Conservation (phyloP, 2,888 invertebrate genomes). For the Cenopis cana region DNA sequence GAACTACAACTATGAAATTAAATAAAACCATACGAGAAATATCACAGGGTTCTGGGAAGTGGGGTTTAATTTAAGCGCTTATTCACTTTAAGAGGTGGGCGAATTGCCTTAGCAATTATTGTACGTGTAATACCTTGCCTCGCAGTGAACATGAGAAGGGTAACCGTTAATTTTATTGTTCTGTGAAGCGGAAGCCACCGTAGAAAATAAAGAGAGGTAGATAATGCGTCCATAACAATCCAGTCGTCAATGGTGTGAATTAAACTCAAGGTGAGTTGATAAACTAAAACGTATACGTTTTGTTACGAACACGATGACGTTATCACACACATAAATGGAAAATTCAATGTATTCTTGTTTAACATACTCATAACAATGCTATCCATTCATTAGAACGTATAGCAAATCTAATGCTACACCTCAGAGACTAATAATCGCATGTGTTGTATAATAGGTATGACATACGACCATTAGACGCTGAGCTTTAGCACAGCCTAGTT, state of each 20-base stretch:
- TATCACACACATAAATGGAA: conserved; percentile 23
- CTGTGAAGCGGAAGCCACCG: conserved; percentile 20
- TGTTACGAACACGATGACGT: conserved; percentile 32
- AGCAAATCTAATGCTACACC: conserved; percentile 32
- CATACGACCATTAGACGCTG: conserved; percentile 17
- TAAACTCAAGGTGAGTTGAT: conserved; percentile 29
- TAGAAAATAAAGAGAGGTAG: conserved; percentile 3
- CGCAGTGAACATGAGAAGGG: conserved; percentile 17
- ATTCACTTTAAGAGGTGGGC: background rate
- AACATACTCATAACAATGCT: conserved; percentile 33
- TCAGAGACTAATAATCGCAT: conserved; percentile 15
- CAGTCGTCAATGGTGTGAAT: conserved; percentile 29
- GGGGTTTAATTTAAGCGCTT: background rate
- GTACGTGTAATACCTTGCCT: background rate
- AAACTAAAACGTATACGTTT: conserved; percentile 13
- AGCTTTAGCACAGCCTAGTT: conserved; percentile 15
- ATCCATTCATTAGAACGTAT: conserved; percentile 38
- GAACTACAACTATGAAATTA: conserved; percentile 6
- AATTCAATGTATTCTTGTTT: conserved; percentile 32
- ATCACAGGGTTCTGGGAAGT: background rate
- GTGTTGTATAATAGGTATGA: conserved; percentile 6
- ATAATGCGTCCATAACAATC: conserved; percentile 3
- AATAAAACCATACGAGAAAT: background rate
- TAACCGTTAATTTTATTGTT: conserved; percentile 27
- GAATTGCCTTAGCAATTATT: conserved; percentile 8